Conservation (phyloP, 2,888 invertebrate genomes). For the Sylvicola cinctus region DNA sequence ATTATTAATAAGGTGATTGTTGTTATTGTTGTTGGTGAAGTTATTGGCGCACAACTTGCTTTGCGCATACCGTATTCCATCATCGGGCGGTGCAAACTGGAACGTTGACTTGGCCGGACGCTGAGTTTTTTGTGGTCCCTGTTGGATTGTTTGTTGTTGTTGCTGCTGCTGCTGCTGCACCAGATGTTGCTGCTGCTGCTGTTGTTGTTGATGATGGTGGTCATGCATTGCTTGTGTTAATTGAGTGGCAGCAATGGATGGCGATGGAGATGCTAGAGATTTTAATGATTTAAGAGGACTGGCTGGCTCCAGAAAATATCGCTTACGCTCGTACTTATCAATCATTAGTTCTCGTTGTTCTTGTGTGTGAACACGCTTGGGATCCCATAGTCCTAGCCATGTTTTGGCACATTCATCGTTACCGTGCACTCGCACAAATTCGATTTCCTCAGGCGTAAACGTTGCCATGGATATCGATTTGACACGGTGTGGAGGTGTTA, state of each 20-base stretch:
- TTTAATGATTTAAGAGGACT: constrained; percentile 25
- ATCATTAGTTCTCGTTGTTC: constrained; percentile 83
- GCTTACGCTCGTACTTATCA: constrained; percentile 86
- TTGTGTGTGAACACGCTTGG: constrained; percentile 68
- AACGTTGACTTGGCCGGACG: too few relatives aligned
- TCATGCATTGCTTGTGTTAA: constrained; percentile 6
- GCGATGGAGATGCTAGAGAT: constrained; percentile 15
- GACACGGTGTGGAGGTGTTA: constrained; percentile 94
- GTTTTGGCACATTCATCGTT: constrained; percentile 85
- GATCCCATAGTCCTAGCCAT: constrained; percentile 81
- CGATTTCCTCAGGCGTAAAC: constrained; percentile 88
- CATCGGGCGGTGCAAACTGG: too few relatives aligned
- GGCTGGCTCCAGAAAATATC: constrained; percentile 29
- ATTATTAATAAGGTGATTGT: too few relatives aligned
- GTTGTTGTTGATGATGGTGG: constrained; percentile 2
- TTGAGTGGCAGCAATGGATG: constrained; percentile 11
- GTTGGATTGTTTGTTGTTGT: not conserved
- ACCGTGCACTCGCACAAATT: constrained; percentile 70
- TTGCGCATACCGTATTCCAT: not conserved
- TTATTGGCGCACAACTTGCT: not conserved
- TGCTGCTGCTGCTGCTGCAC: not conserved
- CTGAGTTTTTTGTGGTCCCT: too few relatives aligned
- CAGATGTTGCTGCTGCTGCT: not conserved
- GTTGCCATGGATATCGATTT: constrained; percentile 98
- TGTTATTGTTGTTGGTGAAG: not conserved